Conservation (phyloP, 1,140 invertebrate species). For the Hyles euphorbiae region DNA sequence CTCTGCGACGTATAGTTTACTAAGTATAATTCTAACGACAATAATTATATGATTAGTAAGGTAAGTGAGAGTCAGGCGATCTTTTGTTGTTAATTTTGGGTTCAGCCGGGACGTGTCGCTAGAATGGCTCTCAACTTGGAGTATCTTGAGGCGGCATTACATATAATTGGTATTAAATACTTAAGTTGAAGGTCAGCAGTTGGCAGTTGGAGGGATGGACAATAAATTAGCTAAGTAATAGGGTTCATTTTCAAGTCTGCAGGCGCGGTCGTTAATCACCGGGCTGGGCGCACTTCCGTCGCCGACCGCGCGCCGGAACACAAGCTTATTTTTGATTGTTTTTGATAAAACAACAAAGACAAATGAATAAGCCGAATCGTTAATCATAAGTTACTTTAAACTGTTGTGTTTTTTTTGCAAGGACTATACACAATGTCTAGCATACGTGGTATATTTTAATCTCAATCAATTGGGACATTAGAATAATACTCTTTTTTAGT, state of each 20-base stretch:
- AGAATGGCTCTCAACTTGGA: too few species aligned
- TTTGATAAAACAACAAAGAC: conserved; percentile 67
- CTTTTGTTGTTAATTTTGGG: too few species aligned
- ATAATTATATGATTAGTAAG: too few species aligned
- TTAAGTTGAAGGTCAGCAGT: conserved; percentile 34
- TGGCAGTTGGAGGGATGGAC: conserved; percentile 39
- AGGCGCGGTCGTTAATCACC: conserved; percentile 63
- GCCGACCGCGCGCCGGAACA: conserved; percentile 47
- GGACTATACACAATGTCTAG: conserved; percentile 2
- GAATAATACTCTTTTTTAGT: too few species aligned
- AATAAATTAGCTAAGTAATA: conserved; percentile 65
- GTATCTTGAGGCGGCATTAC: too few species aligned
- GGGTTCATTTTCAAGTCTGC: conserved; percentile 66
- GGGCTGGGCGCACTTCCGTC: conserved; percentile 49
- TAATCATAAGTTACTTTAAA: conserved; percentile 45
- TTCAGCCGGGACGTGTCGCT: too few species aligned
- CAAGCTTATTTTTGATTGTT: conserved; percentile 67
- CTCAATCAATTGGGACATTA: too few species aligned
- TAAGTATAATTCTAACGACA: too few species aligned
- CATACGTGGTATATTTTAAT: not conserved
- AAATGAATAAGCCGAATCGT: conserved; percentile 50
- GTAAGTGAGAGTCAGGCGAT: too few species aligned
- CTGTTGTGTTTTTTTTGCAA: conserved; percentile 9
- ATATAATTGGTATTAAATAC: too few species aligned
- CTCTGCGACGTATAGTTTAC: too few species aligned